A percentile compares a stretch with the other conserved stretches of the same genome.
phyloP scores from a whole-genome alignment of 1,140 invertebrate genomes.

The Ceratina japonica region DNA sequence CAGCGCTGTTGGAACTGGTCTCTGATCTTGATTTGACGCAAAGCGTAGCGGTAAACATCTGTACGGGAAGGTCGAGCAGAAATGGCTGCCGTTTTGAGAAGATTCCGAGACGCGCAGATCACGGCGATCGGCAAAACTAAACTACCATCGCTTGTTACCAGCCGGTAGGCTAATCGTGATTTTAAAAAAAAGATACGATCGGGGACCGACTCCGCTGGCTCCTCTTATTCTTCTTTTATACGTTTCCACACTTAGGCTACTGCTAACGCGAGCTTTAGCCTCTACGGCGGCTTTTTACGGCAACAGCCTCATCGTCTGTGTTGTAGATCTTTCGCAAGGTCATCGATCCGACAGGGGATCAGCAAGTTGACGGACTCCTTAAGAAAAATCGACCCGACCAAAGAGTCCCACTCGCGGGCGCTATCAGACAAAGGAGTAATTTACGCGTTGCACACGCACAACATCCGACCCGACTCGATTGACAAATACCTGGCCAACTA shows the following conservation, averaged over 20 bases:
- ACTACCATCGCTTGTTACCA: slow-evolving; percentile 54
- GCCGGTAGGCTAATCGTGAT: slow-evolving; percentile 59
- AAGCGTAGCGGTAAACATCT: slow-evolving; percentile 32
- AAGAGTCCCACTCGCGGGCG: slow-evolving; percentile 96
- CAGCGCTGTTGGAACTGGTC: slow-evolving; percentile 19
- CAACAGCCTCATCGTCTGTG: slow-evolving; percentile 39
- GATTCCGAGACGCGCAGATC: slow-evolving; percentile 60
- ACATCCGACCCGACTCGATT: slow-evolving; percentile 92
- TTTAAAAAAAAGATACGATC: slow-evolving; percentile 12
- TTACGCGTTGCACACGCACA: slow-evolving; percentile 96
- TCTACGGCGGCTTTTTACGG: slow-evolving; percentile 24
- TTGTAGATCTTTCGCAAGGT: slow-evolving; percentile 71
- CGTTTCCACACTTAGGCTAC: slow-evolving; percentile 24
- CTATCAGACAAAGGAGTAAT: slow-evolving; percentile 96
- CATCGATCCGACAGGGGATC: slow-evolving; percentile 79
- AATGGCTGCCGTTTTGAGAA: slow-evolving; percentile 73
- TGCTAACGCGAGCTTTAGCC: slow-evolving; percentile 3
- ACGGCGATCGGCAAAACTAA: slow-evolving; percentile 65
- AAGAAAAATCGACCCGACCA: slow-evolving; percentile 95
- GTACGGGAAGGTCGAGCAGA: slow-evolving; percentile 56
- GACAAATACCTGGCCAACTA: slow-evolving; percentile 93
- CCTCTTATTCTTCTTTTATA: slow-evolving; percentile 31
- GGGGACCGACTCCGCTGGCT: neutral
- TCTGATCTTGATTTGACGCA: slow-evolving; percentile 47
- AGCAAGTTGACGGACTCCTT: too few relatives aligned